Evolutionary conservation across 2,797 vertebrate genomes (phyloP).

Genomic region (Alca torda): DNA sequence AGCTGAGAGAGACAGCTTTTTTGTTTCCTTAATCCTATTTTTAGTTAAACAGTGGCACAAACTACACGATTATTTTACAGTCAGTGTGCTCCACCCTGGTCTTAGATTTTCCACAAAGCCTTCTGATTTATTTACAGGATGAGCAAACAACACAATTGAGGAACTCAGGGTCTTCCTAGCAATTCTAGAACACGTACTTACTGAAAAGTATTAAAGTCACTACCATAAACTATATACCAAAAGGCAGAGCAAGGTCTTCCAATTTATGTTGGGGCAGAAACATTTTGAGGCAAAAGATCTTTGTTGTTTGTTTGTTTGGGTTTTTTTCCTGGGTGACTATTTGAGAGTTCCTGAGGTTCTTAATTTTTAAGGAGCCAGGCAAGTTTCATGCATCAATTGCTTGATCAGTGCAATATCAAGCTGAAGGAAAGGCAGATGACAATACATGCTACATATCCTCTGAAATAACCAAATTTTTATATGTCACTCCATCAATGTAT

Average conservation of each 20-base stretch:
- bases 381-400: accelerated
- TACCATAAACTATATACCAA: not conserved
- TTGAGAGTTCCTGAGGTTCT: not conserved
- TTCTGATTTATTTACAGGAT: not conserved
- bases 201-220: not conserved
- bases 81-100: not conserved
- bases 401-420: not conserved
- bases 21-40: not conserved
- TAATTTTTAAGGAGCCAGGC: not conserved
- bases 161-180: not conserved
- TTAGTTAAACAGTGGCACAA: not conserved
- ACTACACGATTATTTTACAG: not conserved
- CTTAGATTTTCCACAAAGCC: not conserved
- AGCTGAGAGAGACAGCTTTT: not conserved
- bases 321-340: not conserved
- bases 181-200: not conserved
- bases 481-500: not conserved
- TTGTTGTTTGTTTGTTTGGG: not conserved
- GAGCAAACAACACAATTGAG: not conserved
- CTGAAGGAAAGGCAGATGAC: not conserved
- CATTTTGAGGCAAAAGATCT: not conserved
- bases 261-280: not conserved
- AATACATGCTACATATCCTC: not conserved
- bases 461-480: not conserved
- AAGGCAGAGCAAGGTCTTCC: not conserved